Base-by-base conservation (phyloP, 2,797 vertebrate species). In the Myripristis jacobus region DNA sequence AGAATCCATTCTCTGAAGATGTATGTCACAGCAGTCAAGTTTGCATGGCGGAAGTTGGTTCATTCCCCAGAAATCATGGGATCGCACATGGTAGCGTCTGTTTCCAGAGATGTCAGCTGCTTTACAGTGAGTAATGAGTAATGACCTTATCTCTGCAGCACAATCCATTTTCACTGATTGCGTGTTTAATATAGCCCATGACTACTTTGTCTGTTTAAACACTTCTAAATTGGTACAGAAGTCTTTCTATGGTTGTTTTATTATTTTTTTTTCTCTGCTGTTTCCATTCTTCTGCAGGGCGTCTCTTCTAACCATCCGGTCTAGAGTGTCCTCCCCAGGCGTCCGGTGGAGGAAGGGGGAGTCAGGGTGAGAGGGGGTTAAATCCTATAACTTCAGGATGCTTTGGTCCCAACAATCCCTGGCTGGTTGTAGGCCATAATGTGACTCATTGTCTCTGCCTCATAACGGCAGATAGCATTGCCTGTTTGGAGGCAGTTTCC, bases 401-500 rank as follows among this genome's bases (percentile, higher is more conserved):
- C 77, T 68, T 66, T 77, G 67, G 57, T 76, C 73, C 70, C 61
- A 67, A 34, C 59, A 77, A 69, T 75, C 58, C 62, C 38, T 63
- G 21, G 38, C 57, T 84, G 73, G 91, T 91, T 27, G 47, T 62
- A 57, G 85, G 89, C 89, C 92, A 87, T 66, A 90, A 91, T 88
- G 68, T 94, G 91, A 94, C 87, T 94, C 94, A 94, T 89, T 85
- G 91, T 86, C 87, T 82, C 80, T 83, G 71, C 43, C 87, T 89
- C 82, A 77, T 79, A 77, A 72, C 87, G 86, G 80, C 83, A 91
- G 90, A 93, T 89, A 91, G 88, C 82, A 92, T 84, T 86, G 91
- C 90, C 84, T 84, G 92, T 92, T 88, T 82, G 64, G 88, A 91
- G 89, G 79, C 88, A 85, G 94, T 94, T 96, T 97, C 95, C 96